Percentiles rank a stretch among this genome's conserved stretches.
These are phyloP conservation scores for Colletes latitarsis DNA, from an alignment of 1,140 invertebrate genomes.

Conservation along the genomic window DNA sequence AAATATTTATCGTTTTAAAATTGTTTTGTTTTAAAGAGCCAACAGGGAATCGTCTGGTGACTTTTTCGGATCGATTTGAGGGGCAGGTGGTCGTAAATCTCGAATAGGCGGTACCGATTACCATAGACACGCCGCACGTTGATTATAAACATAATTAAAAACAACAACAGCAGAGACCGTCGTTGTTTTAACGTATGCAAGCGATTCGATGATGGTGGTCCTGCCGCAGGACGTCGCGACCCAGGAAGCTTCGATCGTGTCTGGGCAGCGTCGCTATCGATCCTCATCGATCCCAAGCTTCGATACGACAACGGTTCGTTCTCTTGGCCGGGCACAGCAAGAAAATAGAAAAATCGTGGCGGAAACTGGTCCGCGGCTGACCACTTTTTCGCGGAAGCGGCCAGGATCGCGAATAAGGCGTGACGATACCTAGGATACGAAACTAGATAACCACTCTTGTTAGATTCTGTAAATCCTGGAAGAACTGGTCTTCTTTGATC, in stretches of 20 bases:
- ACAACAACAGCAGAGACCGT: conserved; percentile 73
- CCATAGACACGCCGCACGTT: conserved; percentile 80
- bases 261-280: conserved; percentile 47
- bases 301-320: conserved; percentile 44
- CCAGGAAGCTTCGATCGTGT: conserved; percentile 62
- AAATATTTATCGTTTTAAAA: too few relatives aligned
- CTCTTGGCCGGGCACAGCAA: conserved; percentile 10
- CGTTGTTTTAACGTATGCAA: conserved; percentile 75
- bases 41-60: not conserved
- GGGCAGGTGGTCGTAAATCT: conserved; percentile 72
- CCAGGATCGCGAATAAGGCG: conserved; percentile 24
- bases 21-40: too few relatives aligned
- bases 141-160: conserved; percentile 82
- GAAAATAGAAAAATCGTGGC: conserved; percentile 47
- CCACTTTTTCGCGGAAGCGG: conserved; percentile 45
- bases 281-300: conserved; percentile 45
- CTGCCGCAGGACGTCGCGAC: conserved; percentile 66
- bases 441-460: conserved; percentile 15
- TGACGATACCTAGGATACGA: not conserved
- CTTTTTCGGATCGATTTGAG: conserved; percentile 55
- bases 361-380: conserved; percentile 27
- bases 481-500: not conserved
- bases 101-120: conserved; percentile 77
- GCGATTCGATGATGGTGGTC: conserved; percentile 80
- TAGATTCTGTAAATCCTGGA: conserved; percentile 19